Percentiles rank a stretch among this genome's conserved stretches.
Conservation (phyloP, 2,888 invertebrate genomes). For the Sylvicola cinctus region DNA sequence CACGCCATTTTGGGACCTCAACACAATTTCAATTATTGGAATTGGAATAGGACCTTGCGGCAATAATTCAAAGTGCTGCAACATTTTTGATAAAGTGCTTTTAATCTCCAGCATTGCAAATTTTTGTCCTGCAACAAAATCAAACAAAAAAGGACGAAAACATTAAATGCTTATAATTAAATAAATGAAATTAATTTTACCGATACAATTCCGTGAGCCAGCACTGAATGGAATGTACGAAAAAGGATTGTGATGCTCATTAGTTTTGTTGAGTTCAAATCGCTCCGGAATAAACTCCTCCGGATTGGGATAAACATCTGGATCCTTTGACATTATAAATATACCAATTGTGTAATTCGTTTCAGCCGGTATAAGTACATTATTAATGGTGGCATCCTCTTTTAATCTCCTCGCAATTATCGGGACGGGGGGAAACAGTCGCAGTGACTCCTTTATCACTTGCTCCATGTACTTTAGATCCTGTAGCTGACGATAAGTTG, state of each 20-base stretch:
- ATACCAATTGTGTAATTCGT: slow-evolving; percentile 4
- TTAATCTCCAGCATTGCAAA: background rate
- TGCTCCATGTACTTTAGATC: slow-evolving; percentile 20
- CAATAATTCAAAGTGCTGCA: background rate
- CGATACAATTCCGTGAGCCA: slow-evolving; percentile 23
- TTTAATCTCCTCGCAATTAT: slow-evolving; percentile 18
- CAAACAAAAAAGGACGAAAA: background rate
- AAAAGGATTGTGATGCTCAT: slow-evolving; percentile 19
- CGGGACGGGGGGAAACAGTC: slow-evolving; percentile 22
- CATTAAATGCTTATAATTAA: background rate
- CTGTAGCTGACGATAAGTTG: background rate
- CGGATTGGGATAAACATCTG: slow-evolving; percentile 17
- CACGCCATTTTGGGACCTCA: background rate
- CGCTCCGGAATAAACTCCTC: slow-evolving; percentile 21
- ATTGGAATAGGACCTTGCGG: background rate
- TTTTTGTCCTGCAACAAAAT: background rate
- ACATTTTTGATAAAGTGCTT: background rate
- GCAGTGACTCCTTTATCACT: slow-evolving; percentile 22
- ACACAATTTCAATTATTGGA: background rate
- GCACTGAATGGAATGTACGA: slow-evolving; percentile 24
- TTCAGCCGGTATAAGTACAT: slow-evolving; percentile 8
- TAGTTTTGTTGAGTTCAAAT: slow-evolving; percentile 17
- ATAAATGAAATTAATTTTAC: background rate
- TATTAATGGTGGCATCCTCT: slow-evolving; percentile 22
- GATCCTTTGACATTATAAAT: slow-evolving; percentile 9